Evolutionary conservation across 2,113 vertebrate species (phyloP).

Genomic region (Anolis carolinensis): DNA sequence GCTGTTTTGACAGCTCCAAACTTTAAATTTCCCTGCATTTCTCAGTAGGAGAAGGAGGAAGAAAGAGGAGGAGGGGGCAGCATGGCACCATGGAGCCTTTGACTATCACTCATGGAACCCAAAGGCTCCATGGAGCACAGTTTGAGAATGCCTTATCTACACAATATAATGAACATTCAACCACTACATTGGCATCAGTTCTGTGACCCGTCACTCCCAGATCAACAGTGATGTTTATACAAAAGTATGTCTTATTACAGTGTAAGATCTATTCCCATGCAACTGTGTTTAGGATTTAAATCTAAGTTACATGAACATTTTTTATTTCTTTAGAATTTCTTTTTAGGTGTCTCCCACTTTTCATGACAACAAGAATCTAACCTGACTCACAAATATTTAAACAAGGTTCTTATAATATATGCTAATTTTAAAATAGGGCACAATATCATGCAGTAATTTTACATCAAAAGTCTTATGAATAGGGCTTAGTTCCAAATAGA

Average conservation of each 20-base stretch:
- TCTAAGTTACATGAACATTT: not conserved
- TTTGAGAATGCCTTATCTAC: no score
- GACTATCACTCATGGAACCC: no score
- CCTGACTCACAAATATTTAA: not conserved
- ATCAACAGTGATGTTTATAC: not conserved
- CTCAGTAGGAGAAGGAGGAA: no score
- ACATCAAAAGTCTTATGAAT: no score
- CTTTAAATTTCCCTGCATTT: no score
- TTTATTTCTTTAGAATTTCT: not conserved
- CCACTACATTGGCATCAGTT: not conserved
- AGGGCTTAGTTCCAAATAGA: not conserved
- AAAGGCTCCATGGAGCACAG: no score
- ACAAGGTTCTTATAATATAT: not conserved
- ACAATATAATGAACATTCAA: not conserved
- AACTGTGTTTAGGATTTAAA: not conserved
- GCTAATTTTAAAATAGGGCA: no score
- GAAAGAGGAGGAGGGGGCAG: no score
- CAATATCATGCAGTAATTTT: no score
- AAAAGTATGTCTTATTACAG: not conserved
- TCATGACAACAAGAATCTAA: not conserved
- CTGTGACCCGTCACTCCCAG: not conserved
- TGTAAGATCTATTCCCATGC: not conserved
- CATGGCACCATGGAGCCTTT: no score
- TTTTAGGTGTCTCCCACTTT: not conserved
- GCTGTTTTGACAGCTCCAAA: no score